A percentile compares a stretch with the other conserved stretches of the same genome.
Evolutionary conservation across 2,113 vertebrate species (phyloP).

Genomic region (Aptenodytes patagonicus): DNA sequence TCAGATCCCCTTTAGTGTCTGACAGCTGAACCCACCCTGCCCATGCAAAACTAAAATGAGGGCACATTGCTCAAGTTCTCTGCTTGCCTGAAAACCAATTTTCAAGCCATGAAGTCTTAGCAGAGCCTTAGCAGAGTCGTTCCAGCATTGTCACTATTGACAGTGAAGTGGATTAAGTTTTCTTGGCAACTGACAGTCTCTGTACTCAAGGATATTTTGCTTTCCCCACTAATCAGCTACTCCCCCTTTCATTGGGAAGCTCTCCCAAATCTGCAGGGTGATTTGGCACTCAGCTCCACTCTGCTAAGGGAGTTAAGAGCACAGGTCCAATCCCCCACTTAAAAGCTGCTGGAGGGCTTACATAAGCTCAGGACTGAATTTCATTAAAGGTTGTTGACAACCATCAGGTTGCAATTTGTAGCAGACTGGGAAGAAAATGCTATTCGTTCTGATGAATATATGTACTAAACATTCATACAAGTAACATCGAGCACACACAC

Average conservation of each 20-base stretch:
- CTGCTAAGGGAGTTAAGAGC: neutral
- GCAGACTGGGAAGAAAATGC: neutral
- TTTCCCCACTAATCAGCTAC: constrained; percentile 3
- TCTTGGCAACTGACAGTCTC: neutral
- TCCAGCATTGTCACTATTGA: neutral
- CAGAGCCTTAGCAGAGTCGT: neutral
- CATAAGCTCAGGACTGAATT: neutral
- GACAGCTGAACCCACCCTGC: neutral
- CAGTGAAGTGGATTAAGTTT: constrained; percentile 31
- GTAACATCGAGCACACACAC: neutral
- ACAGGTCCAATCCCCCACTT: neutral
- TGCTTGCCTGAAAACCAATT: neutral
- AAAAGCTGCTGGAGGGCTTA: constrained; percentile 38
- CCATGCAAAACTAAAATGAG: neutral
- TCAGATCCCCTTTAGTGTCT: neutral
- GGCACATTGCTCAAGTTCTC: neutral
- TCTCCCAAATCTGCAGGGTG: constrained; percentile 5
- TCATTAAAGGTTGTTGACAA: constrained; percentile 5
- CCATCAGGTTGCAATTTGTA: neutral
- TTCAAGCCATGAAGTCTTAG: neutral
- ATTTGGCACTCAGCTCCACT: constrained; percentile 14
- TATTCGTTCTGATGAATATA: neutral
- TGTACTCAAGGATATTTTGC: constrained; percentile 21
- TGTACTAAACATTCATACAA: neutral
- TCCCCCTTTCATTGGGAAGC: neutral